A percentile compares a stretch with the other conserved stretches of the same genome.
Evolutionary conservation across 2,797 vertebrate species (phyloP).

Genomic region (Botia kubotai): DNA sequence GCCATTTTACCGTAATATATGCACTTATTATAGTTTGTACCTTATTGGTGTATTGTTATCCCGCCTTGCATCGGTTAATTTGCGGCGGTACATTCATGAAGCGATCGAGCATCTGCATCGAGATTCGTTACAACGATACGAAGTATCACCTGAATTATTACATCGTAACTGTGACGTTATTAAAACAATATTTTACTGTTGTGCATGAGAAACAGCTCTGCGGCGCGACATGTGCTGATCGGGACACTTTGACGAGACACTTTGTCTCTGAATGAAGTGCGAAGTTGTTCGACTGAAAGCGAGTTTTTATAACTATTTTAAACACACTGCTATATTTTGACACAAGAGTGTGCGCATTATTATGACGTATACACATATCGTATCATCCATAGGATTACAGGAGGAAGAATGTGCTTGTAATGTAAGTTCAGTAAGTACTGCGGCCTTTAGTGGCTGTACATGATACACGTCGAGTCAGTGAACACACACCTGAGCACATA

Average conservation of each 20-base stretch:
- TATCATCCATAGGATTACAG: not conserved
- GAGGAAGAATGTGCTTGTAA: not conserved
- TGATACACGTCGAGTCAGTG: not conserved
- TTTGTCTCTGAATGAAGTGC: constrained; percentile 22
- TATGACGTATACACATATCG: not conserved
- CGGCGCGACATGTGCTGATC: not conserved
- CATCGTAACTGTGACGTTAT: not conserved
- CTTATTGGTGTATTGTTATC: not conserved
- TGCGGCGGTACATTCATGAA: not conserved
- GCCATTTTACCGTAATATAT: not conserved
- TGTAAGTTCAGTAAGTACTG: not conserved
- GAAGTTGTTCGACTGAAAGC: constrained; percentile 9
- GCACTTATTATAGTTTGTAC: not conserved
- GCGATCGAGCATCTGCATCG: not conserved
- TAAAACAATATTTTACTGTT: not conserved
- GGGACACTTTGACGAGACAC: constrained; percentile 5
- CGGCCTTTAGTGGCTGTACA: constrained; percentile 36
- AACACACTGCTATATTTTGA: not conserved
- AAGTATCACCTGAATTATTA: not conserved
- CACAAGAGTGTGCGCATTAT: not conserved
- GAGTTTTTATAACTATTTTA: not conserved
- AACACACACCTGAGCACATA: not conserved
- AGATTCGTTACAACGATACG: not conserved
- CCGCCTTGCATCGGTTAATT: constrained; percentile 14
- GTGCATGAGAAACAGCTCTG: not conserved